A percentile compares a stretch with the other conserved stretches of the same genome.
Evolutionary conservation across 2,113 vertebrate species (phyloP).

Genomic region (Scolopax mira): DNA sequence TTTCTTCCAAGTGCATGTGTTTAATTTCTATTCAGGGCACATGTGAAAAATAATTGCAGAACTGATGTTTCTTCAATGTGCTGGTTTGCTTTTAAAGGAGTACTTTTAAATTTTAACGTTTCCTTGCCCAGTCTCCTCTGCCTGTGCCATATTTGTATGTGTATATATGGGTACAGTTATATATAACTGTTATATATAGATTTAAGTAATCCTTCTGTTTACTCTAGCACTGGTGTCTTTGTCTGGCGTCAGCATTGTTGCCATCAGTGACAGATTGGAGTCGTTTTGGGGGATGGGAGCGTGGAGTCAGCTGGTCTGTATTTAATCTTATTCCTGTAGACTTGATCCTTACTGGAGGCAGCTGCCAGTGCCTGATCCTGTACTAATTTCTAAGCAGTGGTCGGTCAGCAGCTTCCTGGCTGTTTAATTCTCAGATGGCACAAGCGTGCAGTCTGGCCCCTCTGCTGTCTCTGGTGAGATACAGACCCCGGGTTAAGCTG

Average conservation of each 20-base stretch:
- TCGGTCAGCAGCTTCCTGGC: background rate
- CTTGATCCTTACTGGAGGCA: conserved; percentile 43
- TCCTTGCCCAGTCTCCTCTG: background rate
- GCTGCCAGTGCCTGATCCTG: conserved; percentile 33
- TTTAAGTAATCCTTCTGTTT: conserved; percentile 62
- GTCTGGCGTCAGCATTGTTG: conserved; percentile 52
- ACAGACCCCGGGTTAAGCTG: accelerated
- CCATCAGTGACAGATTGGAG: conserved; percentile 43
- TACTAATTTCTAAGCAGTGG: background rate
- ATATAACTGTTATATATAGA: conserved; percentile 49
- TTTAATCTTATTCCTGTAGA: conserved; percentile 46
- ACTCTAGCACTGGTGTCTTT: conserved; percentile 22
- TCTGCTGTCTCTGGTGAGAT: background rate
- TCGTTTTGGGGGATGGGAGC: conserved; percentile 41
- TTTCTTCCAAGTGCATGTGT: background rate
- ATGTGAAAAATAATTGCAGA: background rate
- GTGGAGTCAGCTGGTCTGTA: conserved; percentile 47
- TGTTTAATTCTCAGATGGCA: background rate
- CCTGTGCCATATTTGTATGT: background rate
- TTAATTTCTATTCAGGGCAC: conserved; percentile 19
- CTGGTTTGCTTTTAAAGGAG: background rate
- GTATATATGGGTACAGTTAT: background rate
- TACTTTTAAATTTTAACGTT: background rate
- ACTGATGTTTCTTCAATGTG: background rate
- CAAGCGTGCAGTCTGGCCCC: background rate